Evolutionary conservation across 2,113 vertebrate species (phyloP).

Genomic region (Oncorhynchus masou): DNA sequence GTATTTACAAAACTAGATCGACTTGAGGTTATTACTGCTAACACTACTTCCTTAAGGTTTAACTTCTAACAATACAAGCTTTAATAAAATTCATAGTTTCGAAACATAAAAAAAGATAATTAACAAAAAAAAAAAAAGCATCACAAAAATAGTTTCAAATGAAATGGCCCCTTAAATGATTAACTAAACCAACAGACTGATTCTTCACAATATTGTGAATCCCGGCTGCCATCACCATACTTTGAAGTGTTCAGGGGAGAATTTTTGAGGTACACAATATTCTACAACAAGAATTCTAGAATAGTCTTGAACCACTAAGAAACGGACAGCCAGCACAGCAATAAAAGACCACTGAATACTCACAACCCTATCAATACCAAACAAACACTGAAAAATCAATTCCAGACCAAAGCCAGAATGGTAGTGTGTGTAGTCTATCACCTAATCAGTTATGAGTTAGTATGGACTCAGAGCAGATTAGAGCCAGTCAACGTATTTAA

Average conservation of each 20-base stretch:
- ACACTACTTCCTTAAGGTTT: slow-evolving; percentile 67
- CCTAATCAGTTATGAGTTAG: not conserved
- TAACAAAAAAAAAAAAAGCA: slow-evolving; percentile 26
- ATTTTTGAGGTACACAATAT: not conserved
- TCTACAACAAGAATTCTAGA: no score
- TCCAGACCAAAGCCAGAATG: not conserved
- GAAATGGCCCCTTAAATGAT: not conserved
- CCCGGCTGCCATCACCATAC: slow-evolving; percentile 5
- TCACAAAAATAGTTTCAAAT: slow-evolving; percentile 2
- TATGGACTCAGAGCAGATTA: not conserved
- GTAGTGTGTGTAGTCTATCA: not conserved
- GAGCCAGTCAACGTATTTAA: no score
- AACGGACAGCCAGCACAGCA: not conserved
- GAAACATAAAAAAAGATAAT: slow-evolving; percentile 42
- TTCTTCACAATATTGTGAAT: slow-evolving; percentile 22
- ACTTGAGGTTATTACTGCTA: slow-evolving; percentile 70
- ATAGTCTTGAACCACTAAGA: not conserved
- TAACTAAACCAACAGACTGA: not conserved
- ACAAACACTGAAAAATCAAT: not conserved
- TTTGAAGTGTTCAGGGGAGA: not conserved
- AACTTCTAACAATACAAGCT: slow-evolving; percentile 72
- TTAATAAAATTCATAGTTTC: slow-evolving; percentile 63
- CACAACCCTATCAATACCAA: not conserved
- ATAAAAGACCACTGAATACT: not conserved
- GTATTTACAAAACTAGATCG: slow-evolving; percentile 72